phyloP scores from a whole-genome alignment of 2,888 invertebrate genomes.

The Macropis europaea region DNA sequence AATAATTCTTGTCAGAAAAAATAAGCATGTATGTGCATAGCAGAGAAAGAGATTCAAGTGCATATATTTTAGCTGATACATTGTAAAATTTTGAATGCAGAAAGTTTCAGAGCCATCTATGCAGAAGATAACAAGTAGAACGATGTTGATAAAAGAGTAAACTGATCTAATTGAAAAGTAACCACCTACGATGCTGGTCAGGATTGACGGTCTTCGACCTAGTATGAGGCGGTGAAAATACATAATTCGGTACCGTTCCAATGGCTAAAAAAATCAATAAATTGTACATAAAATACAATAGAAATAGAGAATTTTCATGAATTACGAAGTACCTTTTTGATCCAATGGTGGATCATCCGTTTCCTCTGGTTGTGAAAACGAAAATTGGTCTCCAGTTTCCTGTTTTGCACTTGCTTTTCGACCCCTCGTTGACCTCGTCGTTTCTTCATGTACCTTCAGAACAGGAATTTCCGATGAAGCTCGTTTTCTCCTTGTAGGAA shows the following conservation, averaged over 20 bases:
- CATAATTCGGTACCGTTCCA: constrained; percentile 63
- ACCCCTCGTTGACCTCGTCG: constrained; percentile 45
- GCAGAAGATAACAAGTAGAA: not conserved
- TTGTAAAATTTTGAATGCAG: not conserved
- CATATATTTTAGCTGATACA: not conserved
- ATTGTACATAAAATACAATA: not conserved
- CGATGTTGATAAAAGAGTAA: not conserved
- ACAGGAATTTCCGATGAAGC: constrained; percentile 37
- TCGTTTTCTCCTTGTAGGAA: constrained; percentile 57
- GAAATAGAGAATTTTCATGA: not conserved
- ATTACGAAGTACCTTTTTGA: constrained; percentile 47
- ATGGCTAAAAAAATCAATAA: constrained; percentile 55
- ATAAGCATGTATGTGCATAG: not conserved
- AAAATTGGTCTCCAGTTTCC: constrained; percentile 53
- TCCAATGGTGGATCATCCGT: constrained; percentile 49
- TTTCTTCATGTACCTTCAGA: not conserved
- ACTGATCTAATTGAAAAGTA: constrained; percentile 40
- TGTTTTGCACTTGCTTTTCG: constrained; percentile 51
- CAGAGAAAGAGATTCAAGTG: not conserved
- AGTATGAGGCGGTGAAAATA: constrained; percentile 72
- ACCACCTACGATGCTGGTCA: constrained; percentile 69
- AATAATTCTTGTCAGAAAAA: not conserved
- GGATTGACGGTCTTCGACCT: constrained; percentile 56
- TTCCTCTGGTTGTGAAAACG: constrained; percentile 67
- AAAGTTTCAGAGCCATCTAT: not conserved